A percentile compares a stretch with the other conserved stretches of the same genome.
Conservation (phyloP, 2,113 vertebrate species). For the Nyctibius bracteatus region DNA sequence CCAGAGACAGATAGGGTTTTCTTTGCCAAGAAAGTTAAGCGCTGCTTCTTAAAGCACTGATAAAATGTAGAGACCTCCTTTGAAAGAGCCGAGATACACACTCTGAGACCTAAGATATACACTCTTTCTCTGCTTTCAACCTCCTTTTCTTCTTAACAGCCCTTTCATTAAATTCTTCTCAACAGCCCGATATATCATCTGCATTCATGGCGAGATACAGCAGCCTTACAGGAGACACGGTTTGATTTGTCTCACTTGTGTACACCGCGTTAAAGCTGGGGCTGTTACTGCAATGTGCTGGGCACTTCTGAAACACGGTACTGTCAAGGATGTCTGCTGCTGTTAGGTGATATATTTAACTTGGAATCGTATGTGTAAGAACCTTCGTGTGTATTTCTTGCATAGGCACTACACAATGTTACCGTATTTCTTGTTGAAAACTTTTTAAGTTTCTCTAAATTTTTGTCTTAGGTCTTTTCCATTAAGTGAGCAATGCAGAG, state of each 20-base stretch:
- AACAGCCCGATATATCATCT: neutral
- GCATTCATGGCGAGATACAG: neutral
- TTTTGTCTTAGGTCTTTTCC: neutral
- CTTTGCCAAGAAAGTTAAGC: neutral
- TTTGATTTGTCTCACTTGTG: neutral
- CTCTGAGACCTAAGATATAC: neutral
- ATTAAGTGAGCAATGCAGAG: neutral
- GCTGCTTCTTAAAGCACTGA: neutral
- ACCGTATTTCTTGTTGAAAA: neutral
- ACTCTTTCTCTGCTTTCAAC: neutral
- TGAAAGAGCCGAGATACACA: neutral
- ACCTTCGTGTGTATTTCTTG: neutral
- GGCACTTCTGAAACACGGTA: neutral
- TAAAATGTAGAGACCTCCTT: neutral
- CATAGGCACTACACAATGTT: neutral
- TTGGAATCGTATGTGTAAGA: neutral
- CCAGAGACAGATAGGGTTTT: neutral
- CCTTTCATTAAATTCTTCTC: neutral
- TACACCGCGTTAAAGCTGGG: neutral
- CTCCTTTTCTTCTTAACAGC: neutral
- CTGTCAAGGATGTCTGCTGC: neutral
- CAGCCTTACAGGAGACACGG: accelerated
- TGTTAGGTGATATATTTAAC: neutral
- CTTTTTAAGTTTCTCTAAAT: neutral
- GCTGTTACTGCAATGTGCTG: neutral